Evolutionary conservation across 1,140 invertebrate species (phyloP).

Genomic region (Aphis gossypii): DNA sequence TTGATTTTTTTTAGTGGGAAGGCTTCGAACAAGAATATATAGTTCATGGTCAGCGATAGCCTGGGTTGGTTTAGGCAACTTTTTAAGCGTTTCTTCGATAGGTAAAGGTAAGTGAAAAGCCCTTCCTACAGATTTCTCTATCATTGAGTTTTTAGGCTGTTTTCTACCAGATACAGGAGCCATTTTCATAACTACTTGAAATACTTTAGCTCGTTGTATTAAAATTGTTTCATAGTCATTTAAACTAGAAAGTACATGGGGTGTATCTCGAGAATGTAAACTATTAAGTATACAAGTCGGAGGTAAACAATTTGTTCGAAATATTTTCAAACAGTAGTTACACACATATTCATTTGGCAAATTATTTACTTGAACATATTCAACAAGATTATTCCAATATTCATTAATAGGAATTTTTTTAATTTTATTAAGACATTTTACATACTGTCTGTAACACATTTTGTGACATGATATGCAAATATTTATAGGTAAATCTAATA

Average conservation of each 20-base stretch:
- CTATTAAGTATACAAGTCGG: too few species aligned
- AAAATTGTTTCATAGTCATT: conserved; percentile 62
- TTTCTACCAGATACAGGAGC: conserved; percentile 62
- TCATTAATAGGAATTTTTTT: too few species aligned
- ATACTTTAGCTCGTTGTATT: conserved; percentile 62
- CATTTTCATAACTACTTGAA: conserved; percentile 62
- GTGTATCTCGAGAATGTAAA: too few species aligned
- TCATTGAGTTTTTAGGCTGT: conserved; percentile 60
- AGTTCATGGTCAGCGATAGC: conserved; percentile 58
- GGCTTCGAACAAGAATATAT: conserved; percentile 60
- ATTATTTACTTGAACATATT: too few species aligned
- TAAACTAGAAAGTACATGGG: conserved; percentile 13
- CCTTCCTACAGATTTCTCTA: conserved; percentile 62
- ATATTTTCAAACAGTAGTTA: too few species aligned
- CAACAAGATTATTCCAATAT: too few species aligned
- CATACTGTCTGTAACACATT: too few species aligned
- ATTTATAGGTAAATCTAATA: too few species aligned
- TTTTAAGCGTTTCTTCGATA: conserved; percentile 62
- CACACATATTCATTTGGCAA: too few species aligned
- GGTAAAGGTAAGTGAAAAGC: conserved; percentile 63
- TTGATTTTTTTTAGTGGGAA: conserved; percentile 60
- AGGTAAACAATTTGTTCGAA: too few species aligned
- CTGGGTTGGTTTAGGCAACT: conserved; percentile 60
- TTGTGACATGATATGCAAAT: too few species aligned
- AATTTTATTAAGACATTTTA: too few species aligned